Base-by-base conservation (phyloP, 2,888 invertebrate species). In the Oligia strigilis region DNA sequence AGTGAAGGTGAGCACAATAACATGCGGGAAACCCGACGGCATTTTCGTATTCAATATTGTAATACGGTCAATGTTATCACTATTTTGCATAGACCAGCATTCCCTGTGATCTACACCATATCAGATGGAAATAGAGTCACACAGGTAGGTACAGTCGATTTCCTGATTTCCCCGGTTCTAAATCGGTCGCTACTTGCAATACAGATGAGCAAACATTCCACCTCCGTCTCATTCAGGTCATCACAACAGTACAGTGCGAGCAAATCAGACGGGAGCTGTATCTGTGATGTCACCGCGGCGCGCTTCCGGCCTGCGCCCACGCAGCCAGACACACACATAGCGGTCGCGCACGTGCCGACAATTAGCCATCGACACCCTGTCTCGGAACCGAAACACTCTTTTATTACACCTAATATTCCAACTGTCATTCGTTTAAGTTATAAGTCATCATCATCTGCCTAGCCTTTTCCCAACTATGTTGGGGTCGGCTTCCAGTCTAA, bases 261-360 rank as follows among this genome's bases (percentile, higher is more conserved):
- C 90, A 90, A 80, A 70, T 76, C 78, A 75, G 84, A 81, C 90
- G 86, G 86, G 87, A 86, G 89, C 86, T 58, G 76, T 88, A 90
- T 91, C 90, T 92, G 90, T 94, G 93, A 93, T 92, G 93, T 92
- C 93, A 93, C 88, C 88, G 77, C 83, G 91, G 91, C 91, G 84
- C 72, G 84, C 89, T 92, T 92, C 90, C 90, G 88, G 88, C 81
- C 81, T 89, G 87, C 88, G 83, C 91, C 90, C 86, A 89, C 91
- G 86, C 81, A 81, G 84, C 86, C 89, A 86, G 80, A 76, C 82
- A 83, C 72, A 81, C 77, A 72, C 77, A 82, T 46, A 77, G 70
- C 55, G 76, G 66, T 64, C 49, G 74, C 84, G 82, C 82, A 86
- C 81, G 89, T 82, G 85, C 75, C 70, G 70, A 83, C 83, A 83